Evolutionary conservation across 2,888 invertebrate genomes (phyloP).

Genomic region (Lasioglossum calceatum): DNA sequence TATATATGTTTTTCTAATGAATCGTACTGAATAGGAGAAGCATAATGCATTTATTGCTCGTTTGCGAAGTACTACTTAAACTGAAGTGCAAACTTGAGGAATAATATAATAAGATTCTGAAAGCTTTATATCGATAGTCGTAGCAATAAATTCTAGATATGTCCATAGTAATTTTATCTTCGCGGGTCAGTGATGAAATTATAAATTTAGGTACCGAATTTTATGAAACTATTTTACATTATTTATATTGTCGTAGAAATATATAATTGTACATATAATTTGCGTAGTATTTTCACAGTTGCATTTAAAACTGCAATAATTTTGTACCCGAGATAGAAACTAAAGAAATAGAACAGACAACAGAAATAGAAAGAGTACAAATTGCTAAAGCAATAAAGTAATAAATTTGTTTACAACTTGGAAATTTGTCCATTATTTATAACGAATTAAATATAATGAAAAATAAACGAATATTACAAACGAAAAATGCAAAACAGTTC

Average conservation of each 20-base stretch:
- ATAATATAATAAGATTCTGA: slow-evolving; percentile 2
- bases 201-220: slow-evolving; percentile 9
- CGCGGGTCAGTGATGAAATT: background rate
- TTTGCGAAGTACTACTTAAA: background rate
- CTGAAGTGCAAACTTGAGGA: slow-evolving; percentile 7
- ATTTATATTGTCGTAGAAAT: slow-evolving; percentile 28
- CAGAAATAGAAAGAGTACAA: slow-evolving; percentile 43
- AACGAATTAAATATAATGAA: slow-evolving; percentile 16
- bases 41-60: slow-evolving; percentile 23
- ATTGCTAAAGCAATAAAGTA: slow-evolving; percentile 23
- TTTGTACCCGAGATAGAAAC: slow-evolving; percentile 29
- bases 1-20: slow-evolving; percentile 26
- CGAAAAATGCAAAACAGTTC: background rate
- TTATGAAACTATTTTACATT: slow-evolving; percentile 21
- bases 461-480: slow-evolving; percentile 8
- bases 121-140: slow-evolving; percentile 11
- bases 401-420: slow-evolving; percentile 13
- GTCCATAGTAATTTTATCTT: slow-evolving; percentile 8
- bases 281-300: slow-evolving; percentile 30
- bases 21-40: slow-evolving; percentile 6
- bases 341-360: slow-evolving; percentile 10
- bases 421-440: slow-evolving; percentile 24
- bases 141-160: slow-evolving; percentile 14
- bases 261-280: slow-evolving; percentile 49
- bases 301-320: slow-evolving; percentile 16